These are phyloP conservation scores for Himalopsyche japonica DNA, from an alignment of 2,888 invertebrate species.

Conservation along the genomic window DNA sequence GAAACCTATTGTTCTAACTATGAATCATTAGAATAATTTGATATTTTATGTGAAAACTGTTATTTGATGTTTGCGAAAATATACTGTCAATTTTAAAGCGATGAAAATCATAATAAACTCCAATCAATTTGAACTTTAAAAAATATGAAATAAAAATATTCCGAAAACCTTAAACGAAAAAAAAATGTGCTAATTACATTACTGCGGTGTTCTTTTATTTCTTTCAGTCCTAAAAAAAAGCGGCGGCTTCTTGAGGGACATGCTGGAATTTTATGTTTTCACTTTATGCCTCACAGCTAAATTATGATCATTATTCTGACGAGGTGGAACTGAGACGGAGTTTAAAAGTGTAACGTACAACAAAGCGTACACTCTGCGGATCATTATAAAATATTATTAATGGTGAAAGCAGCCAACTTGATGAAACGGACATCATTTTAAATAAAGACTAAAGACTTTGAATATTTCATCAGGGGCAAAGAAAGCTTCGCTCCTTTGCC, in stretches of 20 bases:
- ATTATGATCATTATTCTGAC: not conserved
- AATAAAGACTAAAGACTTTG: slow-evolving; percentile 38
- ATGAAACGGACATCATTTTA: slow-evolving; percentile 40
- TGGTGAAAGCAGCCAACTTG: slow-evolving; percentile 29
- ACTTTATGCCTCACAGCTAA: not conserved
- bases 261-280: not conserved
- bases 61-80: no score
- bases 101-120: no score
- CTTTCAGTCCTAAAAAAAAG: not conserved
- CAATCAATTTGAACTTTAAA: no score
- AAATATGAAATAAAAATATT: not conserved
- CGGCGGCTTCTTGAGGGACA: not conserved
- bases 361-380: slow-evolving; percentile 13
- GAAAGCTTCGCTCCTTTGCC: slow-evolving; percentile 5
- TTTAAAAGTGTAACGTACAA: slow-evolving; percentile 7
- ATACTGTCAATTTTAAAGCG: no score
- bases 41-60: no score
- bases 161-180: not conserved
- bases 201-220: not conserved
- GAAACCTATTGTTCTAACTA: no score
- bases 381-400: slow-evolving; percentile 34
- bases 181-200: not conserved
- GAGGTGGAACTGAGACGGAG: not conserved
- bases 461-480: slow-evolving; percentile 38
- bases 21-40: no score